Conservation (phyloP, 1,140 invertebrate species). For the Sitodiplosis mosellana region DNA sequence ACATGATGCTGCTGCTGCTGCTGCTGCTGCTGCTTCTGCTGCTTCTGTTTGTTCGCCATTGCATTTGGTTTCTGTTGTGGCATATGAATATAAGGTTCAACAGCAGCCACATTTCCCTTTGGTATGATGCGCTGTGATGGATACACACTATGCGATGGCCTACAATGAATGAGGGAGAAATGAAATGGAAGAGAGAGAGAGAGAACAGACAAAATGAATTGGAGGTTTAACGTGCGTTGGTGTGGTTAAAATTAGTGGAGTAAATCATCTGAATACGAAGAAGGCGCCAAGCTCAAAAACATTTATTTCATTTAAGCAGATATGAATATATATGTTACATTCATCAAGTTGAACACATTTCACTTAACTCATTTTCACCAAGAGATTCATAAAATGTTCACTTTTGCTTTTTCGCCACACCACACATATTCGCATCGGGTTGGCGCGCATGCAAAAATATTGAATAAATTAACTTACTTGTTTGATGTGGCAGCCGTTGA, state of each 20-base stretch:
- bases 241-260: constrained; percentile 10
- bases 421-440: too few relatives aligned
- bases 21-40: constrained; percentile 12
- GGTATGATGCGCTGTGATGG: constrained; percentile 13
- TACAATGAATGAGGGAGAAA: neutral
- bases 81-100: constrained; percentile 77
- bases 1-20: constrained; percentile 12
- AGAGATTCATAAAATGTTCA: too few relatives aligned
- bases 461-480: too few relatives aligned
- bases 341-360: too few relatives aligned
- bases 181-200: neutral
- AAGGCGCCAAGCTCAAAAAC: too few relatives aligned
- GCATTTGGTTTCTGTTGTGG: constrained; percentile 30
- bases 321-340: too few relatives aligned
- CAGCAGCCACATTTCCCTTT: constrained; percentile 63
- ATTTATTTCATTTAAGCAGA: too few relatives aligned
- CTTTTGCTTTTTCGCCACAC: too few relatives aligned
- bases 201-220: neutral
- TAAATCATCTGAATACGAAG: too few relatives aligned
- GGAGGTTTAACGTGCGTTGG: neutral
- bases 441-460: too few relatives aligned
- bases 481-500: too few relatives aligned
- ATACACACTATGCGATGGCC: constrained; percentile 6
- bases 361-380: too few relatives aligned
- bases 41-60: neutral